Base-by-base conservation (phyloP, 2,888 invertebrate species). In the Melanostoma scalare region DNA sequence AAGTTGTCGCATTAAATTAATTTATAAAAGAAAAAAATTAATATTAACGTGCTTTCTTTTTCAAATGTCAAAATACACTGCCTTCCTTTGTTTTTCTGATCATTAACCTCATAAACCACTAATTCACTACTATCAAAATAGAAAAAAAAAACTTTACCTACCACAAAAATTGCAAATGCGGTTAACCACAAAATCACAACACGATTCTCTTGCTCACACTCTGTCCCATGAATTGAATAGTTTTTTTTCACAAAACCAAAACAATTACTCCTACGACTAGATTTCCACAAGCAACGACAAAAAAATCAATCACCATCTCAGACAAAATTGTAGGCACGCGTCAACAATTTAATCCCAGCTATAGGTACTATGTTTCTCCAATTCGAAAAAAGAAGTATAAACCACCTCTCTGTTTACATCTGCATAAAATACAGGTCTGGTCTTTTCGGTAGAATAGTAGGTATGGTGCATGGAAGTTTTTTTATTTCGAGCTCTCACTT, bases 101-200 rank as follows among this genome's bases (percentile, higher is more conserved):
- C 56, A 60, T 75, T 75, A 75, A 20, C 52, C 46, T 68, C 52
- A 69, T 68, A 58, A 56, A 77, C 52, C 56, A 50, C 33, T 56
- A 61, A 75, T 67, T 72, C 6, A 38, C 53, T 65, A n/a, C 30
- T 9, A 35, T 33, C 42, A 35, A 9, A 30, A 3, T 44, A 6
- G 50, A 61, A 68, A 72, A 9, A 42, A 38, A 38, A 61, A 67
- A 6, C n/a, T 42, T 8, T 67, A 63, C 82, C 73, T 68, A 73
- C 68, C 77, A 38, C 40, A 52, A 56, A 40, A 77, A 50, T 63
- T 50, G 10, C 52, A 20, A 20, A 20, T 63, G 77, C 63, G 82
- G 82, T 73, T 82, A 74, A 82, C 82, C 82, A 69, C 82, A 77
- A 72, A 82, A 74, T 77, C 73, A 52, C 71, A 65, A 35, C 73